These are phyloP conservation scores for Trachelus troglodyta DNA, from an alignment of 2,888 invertebrate species.

Conservation along the genomic window DNA sequence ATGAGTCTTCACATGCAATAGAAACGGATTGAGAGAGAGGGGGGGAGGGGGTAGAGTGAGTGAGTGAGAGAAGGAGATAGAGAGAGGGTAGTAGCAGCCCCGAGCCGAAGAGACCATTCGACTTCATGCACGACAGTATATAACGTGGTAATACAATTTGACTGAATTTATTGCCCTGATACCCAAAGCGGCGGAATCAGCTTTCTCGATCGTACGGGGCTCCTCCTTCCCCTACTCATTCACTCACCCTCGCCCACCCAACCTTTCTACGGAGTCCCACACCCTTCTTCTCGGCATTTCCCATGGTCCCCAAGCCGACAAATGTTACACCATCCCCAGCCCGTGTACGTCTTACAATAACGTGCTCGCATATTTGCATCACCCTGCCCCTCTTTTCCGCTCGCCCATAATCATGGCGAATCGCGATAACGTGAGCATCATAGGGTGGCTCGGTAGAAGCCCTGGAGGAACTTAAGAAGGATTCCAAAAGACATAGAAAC, in stretches of 20 bases:
- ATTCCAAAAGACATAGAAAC: neutral
- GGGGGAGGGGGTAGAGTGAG: too few relatives aligned
- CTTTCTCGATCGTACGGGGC: constrained; percentile 39
- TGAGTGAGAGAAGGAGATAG: too few relatives aligned
- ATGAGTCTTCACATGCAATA: neutral
- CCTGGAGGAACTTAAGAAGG: neutral
- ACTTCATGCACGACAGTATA: constrained; percentile 53
- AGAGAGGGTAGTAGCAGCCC: neutral
- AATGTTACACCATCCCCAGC: neutral
- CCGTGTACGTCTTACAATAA: neutral
- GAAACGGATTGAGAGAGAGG: constrained; percentile 14
- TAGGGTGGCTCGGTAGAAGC: neutral
- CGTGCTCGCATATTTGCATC: neutral
- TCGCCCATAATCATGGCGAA: neutral
- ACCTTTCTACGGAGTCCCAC: neutral
- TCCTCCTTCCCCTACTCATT: constrained; percentile 14
- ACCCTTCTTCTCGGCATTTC: neutral
- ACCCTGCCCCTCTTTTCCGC: neutral
- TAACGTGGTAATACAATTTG: constrained; percentile 57
- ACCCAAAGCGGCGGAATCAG: constrained; percentile 36
- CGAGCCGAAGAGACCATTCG: constrained; percentile 35
- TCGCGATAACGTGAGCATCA: neutral
- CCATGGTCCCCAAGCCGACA: neutral
- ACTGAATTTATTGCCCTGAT: constrained; percentile 51
- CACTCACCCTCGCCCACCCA: neutral